Conservation (phyloP, 2,888 invertebrate genomes). For the Notocelia uddmanniana region DNA sequence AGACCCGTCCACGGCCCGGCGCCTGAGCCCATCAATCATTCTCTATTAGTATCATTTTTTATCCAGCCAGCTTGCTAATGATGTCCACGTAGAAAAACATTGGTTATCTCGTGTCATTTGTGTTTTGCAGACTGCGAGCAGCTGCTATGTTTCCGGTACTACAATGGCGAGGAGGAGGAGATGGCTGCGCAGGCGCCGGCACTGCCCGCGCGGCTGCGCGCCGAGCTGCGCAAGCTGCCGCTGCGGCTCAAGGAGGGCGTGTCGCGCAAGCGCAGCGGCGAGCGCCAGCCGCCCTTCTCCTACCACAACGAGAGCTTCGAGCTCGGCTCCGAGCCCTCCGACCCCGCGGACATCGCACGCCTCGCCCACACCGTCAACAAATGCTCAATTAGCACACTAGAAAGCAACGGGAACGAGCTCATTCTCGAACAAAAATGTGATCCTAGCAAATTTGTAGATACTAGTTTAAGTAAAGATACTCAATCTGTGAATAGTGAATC, state of each 20-base stretch:
- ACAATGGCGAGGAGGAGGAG: slow-evolving; percentile 87
- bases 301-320: slow-evolving; percentile 84
- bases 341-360: slow-evolving; percentile 78
- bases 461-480: slow-evolving; percentile 77
- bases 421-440: slow-evolving; percentile 81
- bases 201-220: slow-evolving; percentile 77
- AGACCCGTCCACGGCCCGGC: slow-evolving; percentile 7
- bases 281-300: slow-evolving; percentile 79
- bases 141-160: slow-evolving; percentile 89
- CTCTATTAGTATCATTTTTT: background rate
- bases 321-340: slow-evolving; percentile 73
- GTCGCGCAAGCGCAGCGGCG: slow-evolving; percentile 80
- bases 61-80: slow-evolving; percentile 3
- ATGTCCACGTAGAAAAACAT: slow-evolving; percentile 1
- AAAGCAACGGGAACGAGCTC: slow-evolving; percentile 74
- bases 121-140: slow-evolving; percentile 88
- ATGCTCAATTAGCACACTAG: slow-evolving; percentile 86
- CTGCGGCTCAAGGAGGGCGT: slow-evolving; percentile 84
- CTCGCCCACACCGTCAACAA: slow-evolving; percentile 83
- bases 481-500: slow-evolving; percentile 80
- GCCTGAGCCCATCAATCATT: slow-evolving; percentile 33
- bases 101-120: background rate
- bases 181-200: slow-evolving; percentile 87
- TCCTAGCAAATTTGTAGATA: slow-evolving; percentile 82
- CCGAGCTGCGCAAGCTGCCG: slow-evolving; percentile 86